Evolutionary conservation across 1,140 invertebrate species (phyloP), one percentile per base, ranked within the genome.

Genomic region (Cardiocondyla obscurior): DNA sequence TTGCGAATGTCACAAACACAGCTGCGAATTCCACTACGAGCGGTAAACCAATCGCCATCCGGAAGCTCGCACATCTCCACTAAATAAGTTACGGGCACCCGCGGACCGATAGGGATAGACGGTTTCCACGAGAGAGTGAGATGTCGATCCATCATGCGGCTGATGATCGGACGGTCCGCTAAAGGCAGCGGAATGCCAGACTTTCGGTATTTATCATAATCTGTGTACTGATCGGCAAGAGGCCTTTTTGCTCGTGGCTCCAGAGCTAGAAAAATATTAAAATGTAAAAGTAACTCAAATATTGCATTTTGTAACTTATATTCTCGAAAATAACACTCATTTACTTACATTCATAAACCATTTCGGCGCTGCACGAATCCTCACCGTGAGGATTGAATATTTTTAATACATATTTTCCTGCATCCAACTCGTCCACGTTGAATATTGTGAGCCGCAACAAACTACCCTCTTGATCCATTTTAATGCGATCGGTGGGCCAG

Each of bases 1-100:
- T 97, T 97, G 33, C 96, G 94, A 62, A 99, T 97, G 89, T 98
- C 97, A 90, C 97, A 98, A 25, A 96, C 96, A 89, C 97, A 98
- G 53, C 97, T 97, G 81, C 97, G 95, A 6, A 99, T 95, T 4
- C 97, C 97, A 25, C 96, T 96, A 79, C 97, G 95, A 0, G 97
- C 96, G 0, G 97, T 97, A 85, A 97, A 97, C 98, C 98, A 98
- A 88, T 98, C 97, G 58, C 98, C 96, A 90, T 98, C 96, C 19
- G 98, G 97, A 67, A 97, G 94, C 90, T 98, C 97, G 90, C 96
- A 97, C 97, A 98, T 99, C 95, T 99, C 98, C 55, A 99, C 96
- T 90, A 97, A 96, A 90, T 99, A 99, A 4, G 98, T 99, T 25
- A 98, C 97, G 0, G 98, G 98, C 82, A 96, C 95, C 51, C 97